Conservation (phyloP, 2,888 invertebrate genomes). For the Hypena proboscidalis region DNA sequence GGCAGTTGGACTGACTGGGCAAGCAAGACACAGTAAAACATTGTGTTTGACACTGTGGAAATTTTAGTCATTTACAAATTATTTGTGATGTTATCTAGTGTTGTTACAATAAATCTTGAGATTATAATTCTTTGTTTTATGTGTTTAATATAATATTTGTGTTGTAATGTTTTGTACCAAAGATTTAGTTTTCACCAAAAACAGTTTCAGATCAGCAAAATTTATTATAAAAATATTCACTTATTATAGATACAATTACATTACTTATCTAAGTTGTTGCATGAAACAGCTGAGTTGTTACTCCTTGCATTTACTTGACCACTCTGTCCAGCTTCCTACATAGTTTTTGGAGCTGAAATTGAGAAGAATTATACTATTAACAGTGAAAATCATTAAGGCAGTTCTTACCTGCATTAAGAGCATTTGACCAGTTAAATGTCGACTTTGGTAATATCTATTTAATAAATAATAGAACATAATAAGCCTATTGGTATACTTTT, state of each 20-base stretch:
- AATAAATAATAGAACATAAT: too few relatives aligned
- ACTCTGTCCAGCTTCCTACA: constrained; percentile 79
- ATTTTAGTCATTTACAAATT: constrained; percentile 14
- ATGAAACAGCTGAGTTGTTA: too few relatives aligned
- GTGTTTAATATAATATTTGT: too few relatives aligned
- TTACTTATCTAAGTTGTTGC: too few relatives aligned
- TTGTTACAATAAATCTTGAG: constrained; percentile 2
- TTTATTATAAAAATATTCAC: too few relatives aligned
- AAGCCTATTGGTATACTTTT: too few relatives aligned
- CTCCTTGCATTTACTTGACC: constrained; percentile 66
- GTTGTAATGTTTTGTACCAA: too few relatives aligned
- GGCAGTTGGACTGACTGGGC: constrained; percentile 87
- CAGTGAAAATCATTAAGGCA: neutral
- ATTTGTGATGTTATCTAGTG: constrained; percentile 13
- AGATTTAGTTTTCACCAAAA: too few relatives aligned
- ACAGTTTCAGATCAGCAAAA: too few relatives aligned
- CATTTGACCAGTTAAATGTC: too few relatives aligned
- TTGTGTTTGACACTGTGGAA: constrained; percentile 3
- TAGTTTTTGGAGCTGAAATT: constrained; percentile 78
- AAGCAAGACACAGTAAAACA: constrained; percentile 44
- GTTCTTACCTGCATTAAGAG: too few relatives aligned
- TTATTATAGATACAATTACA: neutral
- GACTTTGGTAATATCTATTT: too few relatives aligned
- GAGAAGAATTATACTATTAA: constrained; percentile 11
- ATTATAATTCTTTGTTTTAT: neutral